These are phyloP conservation scores for Naja naja DNA, from an alignment of 2,113 vertebrate species.

Conservation along the genomic window DNA sequence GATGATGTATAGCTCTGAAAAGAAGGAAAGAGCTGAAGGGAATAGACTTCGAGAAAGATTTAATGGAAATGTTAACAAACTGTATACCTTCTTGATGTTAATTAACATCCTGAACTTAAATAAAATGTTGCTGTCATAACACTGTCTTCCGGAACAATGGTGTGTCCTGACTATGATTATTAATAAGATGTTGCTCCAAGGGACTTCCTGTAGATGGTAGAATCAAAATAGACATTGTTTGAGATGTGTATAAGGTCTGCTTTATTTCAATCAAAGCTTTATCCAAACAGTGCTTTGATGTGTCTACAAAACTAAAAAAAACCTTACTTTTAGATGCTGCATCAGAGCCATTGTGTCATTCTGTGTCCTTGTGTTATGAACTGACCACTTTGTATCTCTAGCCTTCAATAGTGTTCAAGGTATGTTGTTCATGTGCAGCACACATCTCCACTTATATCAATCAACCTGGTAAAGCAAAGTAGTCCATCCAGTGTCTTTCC, in stretches of 20 bases:
- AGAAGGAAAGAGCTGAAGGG: conserved; percentile 57
- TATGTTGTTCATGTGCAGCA: background rate
- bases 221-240: background rate
- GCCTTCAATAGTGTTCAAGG: background rate
- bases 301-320: background rate
- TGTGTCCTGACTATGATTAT: background rate
- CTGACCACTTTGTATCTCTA: background rate
- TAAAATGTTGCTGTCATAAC: background rate
- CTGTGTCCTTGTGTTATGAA: background rate
- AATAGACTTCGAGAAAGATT: conserved; percentile 52
- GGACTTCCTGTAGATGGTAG: background rate
- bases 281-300: background rate
- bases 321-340: background rate
- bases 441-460: background rate
- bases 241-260: background rate
- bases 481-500: background rate
- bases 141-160: background rate
- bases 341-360: background rate
- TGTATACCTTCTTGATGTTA: conserved; percentile 36
- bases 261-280: background rate
- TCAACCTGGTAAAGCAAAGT: background rate
- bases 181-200: background rate
- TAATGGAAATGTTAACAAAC: conserved; percentile 60
- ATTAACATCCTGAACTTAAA: conserved; percentile 27
- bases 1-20: conserved; percentile 63